Conservation (phyloP, 2,113 vertebrate species). For the Caloenas nicobarica region DNA sequence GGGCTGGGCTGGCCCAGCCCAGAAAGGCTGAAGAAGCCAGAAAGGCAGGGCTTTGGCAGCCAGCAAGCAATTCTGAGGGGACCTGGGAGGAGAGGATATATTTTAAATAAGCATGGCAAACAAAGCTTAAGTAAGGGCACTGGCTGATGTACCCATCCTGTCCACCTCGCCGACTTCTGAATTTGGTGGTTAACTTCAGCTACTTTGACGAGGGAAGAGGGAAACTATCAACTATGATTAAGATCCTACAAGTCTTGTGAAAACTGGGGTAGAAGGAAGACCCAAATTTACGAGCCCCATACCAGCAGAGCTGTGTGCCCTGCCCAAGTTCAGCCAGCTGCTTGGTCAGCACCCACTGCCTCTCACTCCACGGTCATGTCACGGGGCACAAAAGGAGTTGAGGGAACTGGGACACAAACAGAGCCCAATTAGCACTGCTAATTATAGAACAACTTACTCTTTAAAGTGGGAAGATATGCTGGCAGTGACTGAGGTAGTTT, state of each 20-base stretch:
- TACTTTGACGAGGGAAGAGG: not conserved
- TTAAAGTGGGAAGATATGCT: not conserved
- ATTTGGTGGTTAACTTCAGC: not conserved
- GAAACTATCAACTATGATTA: not conserved
- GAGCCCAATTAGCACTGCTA: not conserved
- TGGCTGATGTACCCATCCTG: not conserved
- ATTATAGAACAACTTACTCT: conserved; percentile 18
- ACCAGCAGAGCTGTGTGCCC: not conserved
- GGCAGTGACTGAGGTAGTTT: not conserved
- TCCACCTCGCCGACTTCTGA: not conserved
- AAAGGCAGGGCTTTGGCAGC: not conserved
- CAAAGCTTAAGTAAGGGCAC: not conserved
- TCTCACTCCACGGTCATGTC: not conserved
- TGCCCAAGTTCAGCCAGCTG: not conserved
- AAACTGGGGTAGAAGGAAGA: not conserved
- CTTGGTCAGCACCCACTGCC: not conserved
- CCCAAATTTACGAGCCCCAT: not conserved
- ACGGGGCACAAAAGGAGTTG: not conserved
- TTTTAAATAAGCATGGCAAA: not conserved
- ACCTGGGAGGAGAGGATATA: not conserved
- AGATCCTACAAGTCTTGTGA: not conserved
- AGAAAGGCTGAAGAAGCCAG: not conserved
- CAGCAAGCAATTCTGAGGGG: not conserved
- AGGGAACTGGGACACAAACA: not conserved
- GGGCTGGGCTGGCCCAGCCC: not conserved